Percentiles rank a stretch among this genome's conserved stretches.
Evolutionary conservation across 2,888 invertebrate species (phyloP).

Genomic region (Nebria brevicollis): DNA sequence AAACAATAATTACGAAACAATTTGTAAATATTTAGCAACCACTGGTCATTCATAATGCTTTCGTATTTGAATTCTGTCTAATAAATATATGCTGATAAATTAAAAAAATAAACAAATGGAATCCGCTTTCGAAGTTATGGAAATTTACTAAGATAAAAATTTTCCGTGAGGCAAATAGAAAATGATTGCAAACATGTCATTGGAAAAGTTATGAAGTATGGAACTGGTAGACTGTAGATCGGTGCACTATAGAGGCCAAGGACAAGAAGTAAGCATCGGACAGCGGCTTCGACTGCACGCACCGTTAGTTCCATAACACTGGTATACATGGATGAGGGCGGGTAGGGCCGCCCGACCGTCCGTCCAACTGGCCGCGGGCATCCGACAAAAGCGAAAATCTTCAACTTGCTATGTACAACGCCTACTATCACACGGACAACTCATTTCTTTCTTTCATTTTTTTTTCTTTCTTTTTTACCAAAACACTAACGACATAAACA

Average conservation of each 20-base stretch:
- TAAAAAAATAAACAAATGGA: constrained; percentile 5
- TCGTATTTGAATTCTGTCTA: constrained; percentile 6
- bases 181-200: constrained; percentile 9
- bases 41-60: constrained; percentile 21
- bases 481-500: not conserved
- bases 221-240: constrained; percentile 25
- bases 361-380: not conserved
- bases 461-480: not conserved
- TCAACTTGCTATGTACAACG: not conserved
- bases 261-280: constrained; percentile 37
- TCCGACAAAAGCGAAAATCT: constrained; percentile 1
- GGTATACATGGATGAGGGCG: not conserved
- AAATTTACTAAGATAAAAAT: not conserved
- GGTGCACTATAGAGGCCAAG: constrained; percentile 45
- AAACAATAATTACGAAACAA: constrained; percentile 13
- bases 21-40: constrained; percentile 15
- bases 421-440: not conserved
- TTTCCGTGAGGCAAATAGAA: constrained; percentile 4
- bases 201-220: not conserved
- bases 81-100: not conserved
- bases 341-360: not conserved
- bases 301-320: constrained; percentile 17
- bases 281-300: constrained; percentile 6
- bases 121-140: constrained; percentile 8
- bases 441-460: not conserved